phyloP scores from a whole-genome alignment of 2,797 vertebrate species.

The Hafferia zeledoni region DNA sequence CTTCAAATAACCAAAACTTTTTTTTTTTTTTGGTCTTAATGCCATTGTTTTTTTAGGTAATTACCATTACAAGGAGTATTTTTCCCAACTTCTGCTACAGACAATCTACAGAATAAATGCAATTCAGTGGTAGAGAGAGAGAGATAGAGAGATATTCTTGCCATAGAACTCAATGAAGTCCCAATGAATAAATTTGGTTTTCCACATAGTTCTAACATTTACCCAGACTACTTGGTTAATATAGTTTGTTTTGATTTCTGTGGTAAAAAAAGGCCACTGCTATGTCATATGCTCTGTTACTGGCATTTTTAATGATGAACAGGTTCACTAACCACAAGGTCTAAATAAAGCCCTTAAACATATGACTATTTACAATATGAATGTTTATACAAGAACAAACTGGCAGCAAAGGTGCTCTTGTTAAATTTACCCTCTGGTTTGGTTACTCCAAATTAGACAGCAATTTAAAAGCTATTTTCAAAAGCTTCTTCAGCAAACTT shows the following conservation, averaged over 20 bases:
- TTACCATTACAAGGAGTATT: not conserved
- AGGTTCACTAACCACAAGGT: not conserved
- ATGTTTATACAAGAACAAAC: conserved; percentile 16
- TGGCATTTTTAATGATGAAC: not conserved
- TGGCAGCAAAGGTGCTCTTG: not conserved
- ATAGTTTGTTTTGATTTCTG: not conserved
- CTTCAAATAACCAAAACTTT: not conserved
- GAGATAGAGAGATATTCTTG: not conserved
- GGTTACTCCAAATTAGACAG: not conserved
- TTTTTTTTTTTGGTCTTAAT: not conserved
- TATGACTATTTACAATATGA: not conserved
- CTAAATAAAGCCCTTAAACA: not conserved
- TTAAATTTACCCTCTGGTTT: conserved; percentile 4
- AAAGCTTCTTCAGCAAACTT: not conserved
- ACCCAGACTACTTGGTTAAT: not conserved
- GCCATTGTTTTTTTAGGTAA: not conserved
- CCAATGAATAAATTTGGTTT: not conserved
- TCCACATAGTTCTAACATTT: not conserved
- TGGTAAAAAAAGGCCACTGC: not conserved
- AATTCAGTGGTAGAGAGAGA: not conserved
- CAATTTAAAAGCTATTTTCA: not conserved
- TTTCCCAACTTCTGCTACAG: not conserved
- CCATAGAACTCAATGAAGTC: not conserved
- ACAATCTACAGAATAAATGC: not conserved
- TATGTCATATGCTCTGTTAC: not conserved